Conservation (phyloP, 2,113 vertebrate genomes). For the Mastomys coucha region DNA sequence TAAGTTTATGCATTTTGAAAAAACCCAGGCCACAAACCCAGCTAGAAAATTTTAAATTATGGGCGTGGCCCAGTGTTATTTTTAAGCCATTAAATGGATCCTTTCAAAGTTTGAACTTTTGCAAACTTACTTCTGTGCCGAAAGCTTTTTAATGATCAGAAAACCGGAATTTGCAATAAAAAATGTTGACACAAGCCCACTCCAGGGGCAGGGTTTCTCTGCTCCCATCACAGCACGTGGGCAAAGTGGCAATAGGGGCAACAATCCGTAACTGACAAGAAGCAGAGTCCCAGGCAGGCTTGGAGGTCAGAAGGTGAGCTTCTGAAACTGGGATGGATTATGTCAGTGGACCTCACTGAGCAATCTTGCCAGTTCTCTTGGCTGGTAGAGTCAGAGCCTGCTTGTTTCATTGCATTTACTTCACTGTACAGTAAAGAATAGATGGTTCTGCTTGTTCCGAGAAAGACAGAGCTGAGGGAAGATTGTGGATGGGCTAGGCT, state of each 20-base stretch:
- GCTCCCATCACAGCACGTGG: conserved; percentile 74
- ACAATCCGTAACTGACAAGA: conserved; percentile 83
- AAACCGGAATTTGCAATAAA: conserved; percentile 82
- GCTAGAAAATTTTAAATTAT: conserved; percentile 79
- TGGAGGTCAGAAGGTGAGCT: conserved; percentile 80
- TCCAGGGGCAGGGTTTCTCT: conserved; percentile 81
- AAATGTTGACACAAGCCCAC: conserved; percentile 87
- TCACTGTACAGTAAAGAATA: neutral
- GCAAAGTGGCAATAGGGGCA: conserved; percentile 78
- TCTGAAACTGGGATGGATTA: conserved; percentile 56
- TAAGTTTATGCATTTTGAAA: conserved; percentile 80
- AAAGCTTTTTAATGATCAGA: conserved; percentile 82
- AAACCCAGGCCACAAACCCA: conserved; percentile 77
- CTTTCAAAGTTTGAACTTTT: conserved; percentile 78
- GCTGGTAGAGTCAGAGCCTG: neutral
- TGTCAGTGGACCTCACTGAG: conserved; percentile 15
- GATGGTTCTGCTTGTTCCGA: neutral
- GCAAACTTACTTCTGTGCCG: conserved; percentile 69
- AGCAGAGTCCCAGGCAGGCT: conserved; percentile 78
- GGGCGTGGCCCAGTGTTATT: conserved; percentile 81
- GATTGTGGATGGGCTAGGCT: neutral
- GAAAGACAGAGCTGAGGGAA: conserved; percentile 23
- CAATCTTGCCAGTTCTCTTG: neutral
- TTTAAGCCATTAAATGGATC: conserved; percentile 80
- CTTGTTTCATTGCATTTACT: neutral